phyloP scores from a whole-genome alignment of 2,888 invertebrate species.

The Ischnus inquisitorius region DNA sequence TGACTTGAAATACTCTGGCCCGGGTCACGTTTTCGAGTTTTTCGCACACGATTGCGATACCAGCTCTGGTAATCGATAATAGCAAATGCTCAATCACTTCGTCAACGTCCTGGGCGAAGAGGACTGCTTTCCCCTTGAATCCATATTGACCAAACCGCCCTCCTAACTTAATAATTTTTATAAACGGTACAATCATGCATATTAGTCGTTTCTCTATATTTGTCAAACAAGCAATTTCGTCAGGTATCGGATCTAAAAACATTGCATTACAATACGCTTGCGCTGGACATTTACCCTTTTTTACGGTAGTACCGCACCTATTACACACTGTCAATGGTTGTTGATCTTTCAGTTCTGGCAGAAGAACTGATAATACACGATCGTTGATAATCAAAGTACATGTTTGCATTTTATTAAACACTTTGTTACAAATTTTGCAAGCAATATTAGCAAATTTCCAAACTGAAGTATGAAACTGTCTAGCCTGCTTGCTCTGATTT shows the following conservation, averaged over 20 bases:
- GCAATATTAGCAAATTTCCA: conserved; percentile 5
- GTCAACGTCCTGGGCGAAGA: conserved; percentile 15
- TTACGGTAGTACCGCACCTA: background rate
- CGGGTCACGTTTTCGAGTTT: background rate
- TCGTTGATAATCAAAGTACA: background rate
- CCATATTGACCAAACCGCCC: conserved; percentile 44
- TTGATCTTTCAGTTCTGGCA: background rate
- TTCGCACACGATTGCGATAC: conserved; percentile 27
- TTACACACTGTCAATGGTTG: background rate
- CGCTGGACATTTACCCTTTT: conserved; percentile 11
- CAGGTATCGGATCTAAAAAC: conserved; percentile 20
- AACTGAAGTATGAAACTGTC: background rate
- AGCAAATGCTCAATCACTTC: conserved; percentile 23
- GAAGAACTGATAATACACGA: background rate
- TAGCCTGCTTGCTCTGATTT: background rate
- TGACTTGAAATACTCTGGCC: conserved; percentile 30
- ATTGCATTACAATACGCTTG: conserved; percentile 23
- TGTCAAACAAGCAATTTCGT: background rate
- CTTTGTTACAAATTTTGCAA: background rate
- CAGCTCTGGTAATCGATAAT: conserved; percentile 19
- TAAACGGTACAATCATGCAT: conserved; percentile 23
- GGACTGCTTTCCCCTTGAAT: conserved; percentile 34
- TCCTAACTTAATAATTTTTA: conserved; percentile 37
- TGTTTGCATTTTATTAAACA: conserved; percentile 1
- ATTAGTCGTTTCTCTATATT: conserved; percentile 5